Evolutionary conservation across 2,888 invertebrate genomes (phyloP).

Genomic region (Caenorhabditis sp.): DNA sequence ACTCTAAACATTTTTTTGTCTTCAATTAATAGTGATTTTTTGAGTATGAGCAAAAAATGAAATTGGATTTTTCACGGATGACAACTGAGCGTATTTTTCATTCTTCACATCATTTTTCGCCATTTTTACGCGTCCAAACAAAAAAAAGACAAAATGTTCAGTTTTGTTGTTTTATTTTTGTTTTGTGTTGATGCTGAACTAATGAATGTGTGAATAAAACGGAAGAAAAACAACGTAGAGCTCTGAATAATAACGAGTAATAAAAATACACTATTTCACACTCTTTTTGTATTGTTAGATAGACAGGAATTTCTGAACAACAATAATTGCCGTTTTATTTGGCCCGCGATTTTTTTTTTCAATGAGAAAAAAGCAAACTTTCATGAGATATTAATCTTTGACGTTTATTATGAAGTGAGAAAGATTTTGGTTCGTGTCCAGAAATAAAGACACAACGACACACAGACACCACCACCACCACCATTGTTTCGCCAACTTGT

Average conservation of each 20-base stretch:
- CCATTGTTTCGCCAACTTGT: conserved; percentile 39
- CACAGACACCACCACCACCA: background rate
- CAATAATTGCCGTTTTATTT: background rate
- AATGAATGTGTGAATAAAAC: conserved; percentile 12
- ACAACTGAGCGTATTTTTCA: background rate
- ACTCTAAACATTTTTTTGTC: no score
- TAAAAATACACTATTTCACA: background rate
- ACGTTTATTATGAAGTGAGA: conserved; percentile 43
- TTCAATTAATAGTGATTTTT: background rate
- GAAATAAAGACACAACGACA: conserved; percentile 24
- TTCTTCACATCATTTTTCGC: background rate
- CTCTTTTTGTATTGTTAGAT: background rate
- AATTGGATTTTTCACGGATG: conserved; percentile 4
- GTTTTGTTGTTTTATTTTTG: conserved; percentile 1
- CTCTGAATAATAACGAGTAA: no score
- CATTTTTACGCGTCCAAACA: background rate
- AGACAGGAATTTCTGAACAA: background rate
- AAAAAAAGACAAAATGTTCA: background rate
- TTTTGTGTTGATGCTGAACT: conserved; percentile 3
- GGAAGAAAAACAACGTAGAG: background rate
- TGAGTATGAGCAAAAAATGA: background rate
- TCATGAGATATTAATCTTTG: conserved; percentile 40
- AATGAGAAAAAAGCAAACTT: background rate
- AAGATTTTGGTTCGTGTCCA: conserved; percentile 7
- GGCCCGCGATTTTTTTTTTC: background rate